Evolutionary conservation across 1,140 invertebrate genomes (phyloP).

Genomic region (Drosophila bifasciata): DNA sequence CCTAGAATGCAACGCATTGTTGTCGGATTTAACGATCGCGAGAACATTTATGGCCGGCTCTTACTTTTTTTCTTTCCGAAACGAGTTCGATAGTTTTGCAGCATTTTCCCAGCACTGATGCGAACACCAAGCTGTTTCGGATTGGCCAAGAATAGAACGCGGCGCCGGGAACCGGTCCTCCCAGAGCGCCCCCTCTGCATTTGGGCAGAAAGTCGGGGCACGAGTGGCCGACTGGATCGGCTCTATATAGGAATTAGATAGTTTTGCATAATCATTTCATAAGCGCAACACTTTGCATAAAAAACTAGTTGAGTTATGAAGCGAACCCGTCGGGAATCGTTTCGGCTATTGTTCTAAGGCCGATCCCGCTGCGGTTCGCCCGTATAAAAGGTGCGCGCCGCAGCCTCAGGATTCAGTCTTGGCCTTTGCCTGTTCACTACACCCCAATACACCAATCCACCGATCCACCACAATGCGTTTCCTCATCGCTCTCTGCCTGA

Average conservation of each 20-base stretch:
- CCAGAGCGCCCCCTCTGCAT: conserved; percentile 54
- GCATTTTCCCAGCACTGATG: conserved; percentile 49
- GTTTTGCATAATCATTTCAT: conserved; percentile 80
- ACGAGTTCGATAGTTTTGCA: conserved; percentile 69
- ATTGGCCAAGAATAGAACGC: conserved; percentile 19
- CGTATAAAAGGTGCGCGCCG: conserved; percentile 59
- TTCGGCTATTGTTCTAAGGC: conserved; percentile 58
- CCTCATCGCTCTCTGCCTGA: conserved; percentile 66
- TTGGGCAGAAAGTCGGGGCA: conserved; percentile 47
- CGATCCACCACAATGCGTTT: conserved; percentile 61
- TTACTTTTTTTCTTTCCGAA: conserved; percentile 52
- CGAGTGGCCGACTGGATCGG: conserved; percentile 46
- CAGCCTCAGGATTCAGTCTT: conserved; percentile 72
- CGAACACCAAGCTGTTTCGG: conserved; percentile 32
- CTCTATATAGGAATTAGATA: conserved; percentile 43
- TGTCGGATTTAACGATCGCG: conserved; percentile 54
- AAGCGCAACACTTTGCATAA: conserved; percentile 74
- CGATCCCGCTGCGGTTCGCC: conserved; percentile 30
- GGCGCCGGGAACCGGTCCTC: conserved; percentile 57
- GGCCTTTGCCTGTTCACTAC: conserved; percentile 59
- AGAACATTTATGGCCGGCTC: conserved; percentile 52
- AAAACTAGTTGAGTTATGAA: conserved; percentile 72
- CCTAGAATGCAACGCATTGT: conserved; percentile 44
- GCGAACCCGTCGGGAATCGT: conserved; percentile 60
- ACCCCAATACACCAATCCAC: conserved; percentile 31